A percentile compares a stretch with the other conserved stretches of the same genome.
These are phyloP conservation scores for Cordilura impudica DNA, from an alignment of 2,888 invertebrate genomes.

Conservation along the genomic window DNA sequence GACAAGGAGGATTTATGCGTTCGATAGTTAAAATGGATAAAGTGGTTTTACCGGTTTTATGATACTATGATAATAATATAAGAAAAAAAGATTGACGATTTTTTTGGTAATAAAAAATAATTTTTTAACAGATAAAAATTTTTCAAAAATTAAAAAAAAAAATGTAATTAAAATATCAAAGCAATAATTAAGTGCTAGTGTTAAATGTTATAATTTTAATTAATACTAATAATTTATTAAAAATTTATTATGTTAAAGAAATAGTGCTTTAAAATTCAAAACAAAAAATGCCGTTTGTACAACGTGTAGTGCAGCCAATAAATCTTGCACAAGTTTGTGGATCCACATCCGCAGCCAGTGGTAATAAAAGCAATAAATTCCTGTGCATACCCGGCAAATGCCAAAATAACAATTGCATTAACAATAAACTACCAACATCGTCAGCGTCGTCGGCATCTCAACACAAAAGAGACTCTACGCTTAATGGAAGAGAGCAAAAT, in stretches of 20 bases:
- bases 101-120: constrained; percentile 8
- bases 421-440: constrained; percentile 64
- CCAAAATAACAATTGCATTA: constrained; percentile 75
- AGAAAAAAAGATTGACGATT: neutral
- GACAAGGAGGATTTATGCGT: constrained; percentile 55
- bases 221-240: neutral
- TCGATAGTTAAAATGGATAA: constrained; percentile 55
- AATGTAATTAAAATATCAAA: constrained; percentile 12
- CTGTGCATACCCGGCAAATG: constrained; percentile 72
- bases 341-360: constrained; percentile 62
- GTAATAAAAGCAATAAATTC: constrained; percentile 60
- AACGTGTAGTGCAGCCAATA: constrained; percentile 89
- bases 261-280: constrained; percentile 20
- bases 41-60: constrained; percentile 58
- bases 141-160: neutral
- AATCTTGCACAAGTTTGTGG: constrained; percentile 82
- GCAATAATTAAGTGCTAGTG: constrained; percentile 36
- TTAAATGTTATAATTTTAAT: constrained; percentile 26
- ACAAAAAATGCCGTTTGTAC: constrained; percentile 92
- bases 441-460: constrained; percentile 29
- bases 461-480: constrained; percentile 32
- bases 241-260: constrained; percentile 13
- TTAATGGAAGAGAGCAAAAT: constrained; percentile 40
- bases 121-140: neutral
- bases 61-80: constrained; percentile 3